Base-by-base conservation (phyloP, 2,888 invertebrate species). In the Drosophila maculinotata region DNA sequence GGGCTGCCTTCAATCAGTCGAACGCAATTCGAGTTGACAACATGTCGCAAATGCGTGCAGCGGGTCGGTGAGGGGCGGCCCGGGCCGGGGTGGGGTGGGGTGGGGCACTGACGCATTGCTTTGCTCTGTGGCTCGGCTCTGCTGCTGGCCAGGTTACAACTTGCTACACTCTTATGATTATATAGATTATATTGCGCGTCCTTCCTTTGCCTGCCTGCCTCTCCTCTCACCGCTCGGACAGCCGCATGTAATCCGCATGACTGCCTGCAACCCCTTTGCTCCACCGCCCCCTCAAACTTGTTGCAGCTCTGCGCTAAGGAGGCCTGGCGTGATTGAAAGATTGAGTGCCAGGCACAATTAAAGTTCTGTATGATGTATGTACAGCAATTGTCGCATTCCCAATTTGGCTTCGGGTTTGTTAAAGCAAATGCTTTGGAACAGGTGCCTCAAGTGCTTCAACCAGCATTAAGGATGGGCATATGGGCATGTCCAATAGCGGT, bases 21-120 rank as follows among this genome's bases (percentile, higher is more conserved):
- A 90, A 90, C 90, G 90, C 90, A 90, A 90, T 90, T 90, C 87
- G 73, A 90, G 90, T 90, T 90, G 90, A 90, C 90, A 90, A 89
- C 90, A 89, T 89, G 89, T 89, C 89, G 89, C 88, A 86, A 86
- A 78, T 83, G 84, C 77, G 78, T 84, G 69, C 75, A 66, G 65
- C 62, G 45, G 59, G 38, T 17, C 17, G 35, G 12, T 8, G 3
- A 30, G 20, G 33, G 54, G 33, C 6, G 6, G 35, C n/a, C 58
- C 41, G 48, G 38, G 31, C 12, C 14, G 10, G 26, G 8, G 39
- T 35, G 45, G 33, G 17, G 4, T 10, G 33, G 8, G 39, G 28
- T 35, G 15, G 25, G 10, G 35, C 49, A 26, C n/a, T 12, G 51
- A 25, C 54, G 23, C 60, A 42, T 9, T 36, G 48, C 49, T 45